A percentile compares a stretch with the other conserved stretches of the same genome.
These are phyloP conservation scores for Rhopalosiphum nymphaeae DNA, from an alignment of 2,888 invertebrate genomes.

Conservation along the genomic window DNA sequence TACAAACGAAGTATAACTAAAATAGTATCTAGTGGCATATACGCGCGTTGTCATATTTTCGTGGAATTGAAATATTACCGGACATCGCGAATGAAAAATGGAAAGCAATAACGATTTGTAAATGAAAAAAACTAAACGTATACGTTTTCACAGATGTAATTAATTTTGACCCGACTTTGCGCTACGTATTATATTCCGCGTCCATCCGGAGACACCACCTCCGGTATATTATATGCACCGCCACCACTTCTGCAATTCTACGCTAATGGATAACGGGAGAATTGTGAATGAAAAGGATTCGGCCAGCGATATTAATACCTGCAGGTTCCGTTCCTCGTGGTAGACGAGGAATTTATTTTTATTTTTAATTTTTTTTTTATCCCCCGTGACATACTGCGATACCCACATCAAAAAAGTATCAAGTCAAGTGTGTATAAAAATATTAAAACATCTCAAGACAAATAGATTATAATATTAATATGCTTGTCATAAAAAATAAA, in stretches of 20 bases:
- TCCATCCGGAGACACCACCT: background rate
- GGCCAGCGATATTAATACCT: constrained; percentile 19
- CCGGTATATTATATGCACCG: background rate
- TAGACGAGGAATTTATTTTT: background rate
- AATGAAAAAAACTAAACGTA: constrained; percentile 27
- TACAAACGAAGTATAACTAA: background rate
- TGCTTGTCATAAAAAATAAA: background rate
- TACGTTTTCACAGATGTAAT: constrained; percentile 11
- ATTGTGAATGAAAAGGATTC: background rate
- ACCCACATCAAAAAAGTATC: background rate
- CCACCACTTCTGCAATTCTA: background rate
- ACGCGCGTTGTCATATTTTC: background rate
- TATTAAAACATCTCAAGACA: background rate
- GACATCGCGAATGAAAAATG: constrained; percentile 29
- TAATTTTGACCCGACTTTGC: background rate
- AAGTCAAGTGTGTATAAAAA: background rate
- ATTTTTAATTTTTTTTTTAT: background rate
- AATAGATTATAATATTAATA: background rate
- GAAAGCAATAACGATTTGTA: constrained; percentile 38
- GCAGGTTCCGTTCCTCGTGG: background rate
- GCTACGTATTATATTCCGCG: background rate
- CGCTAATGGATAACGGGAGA: background rate
- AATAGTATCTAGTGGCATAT: background rate
- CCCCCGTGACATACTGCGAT: background rate
- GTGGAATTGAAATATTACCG: constrained; percentile 23